phyloP scores from a whole-genome alignment of 2,797 vertebrate species.

The Sphaeramia orbicularis region DNA sequence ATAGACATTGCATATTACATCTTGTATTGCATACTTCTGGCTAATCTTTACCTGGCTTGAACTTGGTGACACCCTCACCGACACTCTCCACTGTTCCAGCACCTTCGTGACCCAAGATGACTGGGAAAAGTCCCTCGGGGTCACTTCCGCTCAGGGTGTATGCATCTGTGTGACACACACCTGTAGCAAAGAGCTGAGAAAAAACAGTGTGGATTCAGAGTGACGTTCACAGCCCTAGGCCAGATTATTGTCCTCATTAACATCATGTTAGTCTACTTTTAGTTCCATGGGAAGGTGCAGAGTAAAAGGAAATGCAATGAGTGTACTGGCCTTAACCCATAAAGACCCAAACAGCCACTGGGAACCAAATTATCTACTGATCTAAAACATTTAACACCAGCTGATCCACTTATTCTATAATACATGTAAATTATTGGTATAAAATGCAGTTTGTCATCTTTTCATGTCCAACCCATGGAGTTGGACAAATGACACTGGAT shows the following conservation, averaged over 20 bases:
- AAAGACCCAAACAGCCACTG: no score
- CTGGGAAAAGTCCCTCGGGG: slow-evolving; percentile 94
- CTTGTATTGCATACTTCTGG: no score
- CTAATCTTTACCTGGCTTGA: slow-evolving; percentile 88
- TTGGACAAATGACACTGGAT: no score
- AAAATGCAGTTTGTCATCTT: no score
- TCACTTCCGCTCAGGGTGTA: slow-evolving; percentile 95
- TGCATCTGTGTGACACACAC: slow-evolving; percentile 96
- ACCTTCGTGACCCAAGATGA: slow-evolving; percentile 96
- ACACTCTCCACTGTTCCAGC: slow-evolving; percentile 95
- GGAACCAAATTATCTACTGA: no score
- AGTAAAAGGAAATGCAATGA: no score
- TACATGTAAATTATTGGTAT: no score
- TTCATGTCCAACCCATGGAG: no score
- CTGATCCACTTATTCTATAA: no score
- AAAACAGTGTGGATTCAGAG: background rate
- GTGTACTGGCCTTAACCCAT: no score
- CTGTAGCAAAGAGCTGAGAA: slow-evolving; percentile 91
- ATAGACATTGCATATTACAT: background rate
- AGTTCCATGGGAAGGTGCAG: no score
- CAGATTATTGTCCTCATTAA: background rate
- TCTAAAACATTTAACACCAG: no score
- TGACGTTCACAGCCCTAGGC: background rate
- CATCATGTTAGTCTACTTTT: background rate
- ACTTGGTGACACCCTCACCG: slow-evolving; percentile 94